Percentiles rank a stretch among this genome's conserved stretches.
Evolutionary conservation across 2,888 invertebrate genomes (phyloP).

Genomic region (Dasypolia templi): DNA sequence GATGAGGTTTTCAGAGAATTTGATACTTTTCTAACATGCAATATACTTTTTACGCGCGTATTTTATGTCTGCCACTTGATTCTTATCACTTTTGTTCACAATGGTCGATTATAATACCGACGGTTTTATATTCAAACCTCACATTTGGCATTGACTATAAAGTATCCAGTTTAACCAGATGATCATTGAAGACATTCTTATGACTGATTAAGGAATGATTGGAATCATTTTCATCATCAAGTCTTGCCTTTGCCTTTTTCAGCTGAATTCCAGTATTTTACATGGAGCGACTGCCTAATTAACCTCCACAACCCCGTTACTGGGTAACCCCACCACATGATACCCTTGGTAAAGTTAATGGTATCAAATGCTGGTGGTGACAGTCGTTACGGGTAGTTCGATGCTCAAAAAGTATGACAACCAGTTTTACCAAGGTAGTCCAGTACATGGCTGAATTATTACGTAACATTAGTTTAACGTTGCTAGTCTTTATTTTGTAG

Average conservation of each 20-base stretch:
- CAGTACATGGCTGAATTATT: too few relatives aligned
- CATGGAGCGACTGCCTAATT: neutral
- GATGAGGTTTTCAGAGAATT: neutral
- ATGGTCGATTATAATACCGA: conserved; percentile 21
- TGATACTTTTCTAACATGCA: neutral
- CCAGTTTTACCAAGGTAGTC: neutral
- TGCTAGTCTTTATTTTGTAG: conserved; percentile 29
- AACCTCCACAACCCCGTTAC: neutral
- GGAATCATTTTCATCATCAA: neutral
- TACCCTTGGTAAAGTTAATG: too few relatives aligned
- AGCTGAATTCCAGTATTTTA: neutral
- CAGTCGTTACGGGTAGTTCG: neutral
- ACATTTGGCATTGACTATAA: neutral
- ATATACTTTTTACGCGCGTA: neutral
- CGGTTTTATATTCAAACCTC: neutral
- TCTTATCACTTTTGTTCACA: conserved; percentile 25
- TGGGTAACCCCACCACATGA: neutral
- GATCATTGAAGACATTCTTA: neutral
- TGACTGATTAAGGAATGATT: neutral
- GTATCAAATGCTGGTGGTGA: too few relatives aligned
- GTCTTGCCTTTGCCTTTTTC: neutral
- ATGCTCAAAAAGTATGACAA: neutral
- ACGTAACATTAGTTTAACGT: conserved; percentile 43
- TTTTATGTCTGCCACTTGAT: conserved; percentile 14
- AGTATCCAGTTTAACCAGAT: neutral